These are phyloP conservation scores for Amitus sp. DNA, from an alignment of 2,888 invertebrate genomes.

Conservation along the genomic window DNA sequence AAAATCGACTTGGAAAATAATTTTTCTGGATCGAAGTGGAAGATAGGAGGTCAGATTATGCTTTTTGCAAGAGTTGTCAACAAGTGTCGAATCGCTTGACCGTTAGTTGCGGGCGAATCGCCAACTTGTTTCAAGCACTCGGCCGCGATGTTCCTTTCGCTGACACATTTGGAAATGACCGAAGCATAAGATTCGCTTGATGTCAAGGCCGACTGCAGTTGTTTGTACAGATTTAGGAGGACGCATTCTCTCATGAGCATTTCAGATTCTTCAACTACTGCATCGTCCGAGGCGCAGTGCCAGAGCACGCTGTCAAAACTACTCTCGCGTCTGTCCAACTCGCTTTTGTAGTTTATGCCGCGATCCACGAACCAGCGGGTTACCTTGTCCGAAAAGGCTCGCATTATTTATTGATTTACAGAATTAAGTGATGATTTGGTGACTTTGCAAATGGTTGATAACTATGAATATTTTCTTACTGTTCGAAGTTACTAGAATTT, in stretches of 20 bases:
- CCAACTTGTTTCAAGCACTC: constrained; percentile 40
- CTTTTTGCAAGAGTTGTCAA: constrained; percentile 37
- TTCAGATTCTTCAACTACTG: constrained; percentile 42
- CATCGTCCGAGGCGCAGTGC: constrained; percentile 51
- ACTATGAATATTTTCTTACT: too few species aligned
- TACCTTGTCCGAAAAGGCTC: constrained; percentile 48
- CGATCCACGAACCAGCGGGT: constrained; percentile 54
- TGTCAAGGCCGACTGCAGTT: constrained; percentile 49
- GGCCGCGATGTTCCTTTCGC: constrained; percentile 38
- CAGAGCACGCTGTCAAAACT: constrained; percentile 55
- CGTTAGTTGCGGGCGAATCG: constrained; percentile 43
- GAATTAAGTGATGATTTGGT: too few species aligned
- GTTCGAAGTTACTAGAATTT: too few species aligned
- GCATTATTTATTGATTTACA: too few species aligned
- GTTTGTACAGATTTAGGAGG: constrained; percentile 52
- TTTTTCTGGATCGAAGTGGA: too few species aligned
- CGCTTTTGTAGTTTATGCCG: constrained; percentile 50
- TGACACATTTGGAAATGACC: constrained; percentile 35
- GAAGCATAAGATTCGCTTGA: constrained; percentile 44
- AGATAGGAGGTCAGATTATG: too few species aligned
- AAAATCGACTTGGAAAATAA: too few species aligned
- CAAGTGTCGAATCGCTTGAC: constrained; percentile 44
- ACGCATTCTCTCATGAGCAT: constrained; percentile 52
- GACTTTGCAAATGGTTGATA: too few species aligned
- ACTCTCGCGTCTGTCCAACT: constrained; percentile 37